Base-by-base conservation (phyloP, 2,888 invertebrate species). In the Drepanosiphum platanoidis region DNA sequence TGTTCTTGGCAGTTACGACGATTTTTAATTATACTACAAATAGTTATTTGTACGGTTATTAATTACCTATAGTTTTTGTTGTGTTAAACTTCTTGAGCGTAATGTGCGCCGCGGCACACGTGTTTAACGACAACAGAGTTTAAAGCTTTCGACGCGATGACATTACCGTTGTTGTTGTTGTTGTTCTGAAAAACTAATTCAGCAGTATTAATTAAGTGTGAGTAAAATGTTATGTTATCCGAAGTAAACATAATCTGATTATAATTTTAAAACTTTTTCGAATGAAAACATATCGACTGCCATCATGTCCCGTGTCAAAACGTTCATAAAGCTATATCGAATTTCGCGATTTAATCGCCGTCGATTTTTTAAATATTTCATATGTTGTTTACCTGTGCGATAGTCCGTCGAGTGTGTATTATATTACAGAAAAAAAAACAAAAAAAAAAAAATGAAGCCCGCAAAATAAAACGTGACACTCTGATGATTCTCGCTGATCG, bases 1-100 rank as follows among this genome's bases (percentile, higher is more conserved):
- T 83, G 64, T 74, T 75, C 83, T 83, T 83, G 83, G 83, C 83
- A 83, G 46, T 75, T 66, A 82, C 15, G 72, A 72, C 58, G 30
- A 30, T 42, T 72, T 32, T 72, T 30, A 58, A 70, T 36, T 68
- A 68, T 52, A 42, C 15, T 34, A 70, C 34, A 58, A 36, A 52
- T n/a, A n/a, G 22, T 52, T 68, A 13, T 66, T 34, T 80, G 34
- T 75, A 36, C 8, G 46, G n/a, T 70, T 70, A n/a, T 36, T 42
- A 42, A 71, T 42, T 71, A 39, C 4, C 7, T 71, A 71, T 39
- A 27, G 11, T 42, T 27, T 39, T 22, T 4, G 22, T 52, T 52
- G 9, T 52, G 4, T 52, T 18, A 52, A 18, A 46, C 11, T 18
- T 52, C 15, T 52, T 22, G n/a, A n/a, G n/a, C 22, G 52, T 22